Evolutionary conservation across 2,888 invertebrate genomes (phyloP).

Genomic region (Herminia tarsipennalis): DNA sequence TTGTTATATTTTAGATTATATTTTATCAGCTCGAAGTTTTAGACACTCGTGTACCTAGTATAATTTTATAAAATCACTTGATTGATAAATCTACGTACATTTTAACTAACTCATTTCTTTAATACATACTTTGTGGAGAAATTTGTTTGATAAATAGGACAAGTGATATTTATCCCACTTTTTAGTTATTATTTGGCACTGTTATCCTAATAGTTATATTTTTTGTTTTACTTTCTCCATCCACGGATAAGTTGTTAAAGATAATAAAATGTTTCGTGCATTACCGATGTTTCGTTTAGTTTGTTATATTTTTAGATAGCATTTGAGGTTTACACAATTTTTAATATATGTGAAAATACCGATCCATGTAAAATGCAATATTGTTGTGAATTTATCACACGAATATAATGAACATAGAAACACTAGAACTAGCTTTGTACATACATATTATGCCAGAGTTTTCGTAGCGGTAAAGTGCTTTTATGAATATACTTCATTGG

Average conservation of each 20-base stretch:
- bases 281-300: constrained; percentile 68
- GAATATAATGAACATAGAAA: constrained; percentile 29
- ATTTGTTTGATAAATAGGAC: constrained; percentile 42
- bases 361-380: constrained; percentile 45
- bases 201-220: constrained; percentile 78
- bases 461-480: constrained; percentile 57
- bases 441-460: constrained; percentile 57
- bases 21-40: constrained; percentile 75
- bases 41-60: constrained; percentile 67
- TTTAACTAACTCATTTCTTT: constrained; percentile 40
- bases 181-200: constrained; percentile 78
- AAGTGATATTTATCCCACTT: constrained; percentile 54
- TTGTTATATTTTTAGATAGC: constrained; percentile 50
- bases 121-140: constrained; percentile 35
- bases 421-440: constrained; percentile 62
- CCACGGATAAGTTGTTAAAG: constrained; percentile 72
- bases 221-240: constrained; percentile 69
- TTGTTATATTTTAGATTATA: constrained; percentile 82
- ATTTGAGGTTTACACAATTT: constrained; percentile 28
- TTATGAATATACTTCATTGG: constrained; percentile 49
- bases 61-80: constrained; percentile 66
- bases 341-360: constrained; percentile 36
- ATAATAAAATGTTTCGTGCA: constrained; percentile 75
- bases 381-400: constrained; percentile 28
- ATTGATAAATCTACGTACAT: constrained; percentile 52